Conservation (phyloP, 2,797 vertebrate genomes). For the Eutrigla gurnardus region DNA sequence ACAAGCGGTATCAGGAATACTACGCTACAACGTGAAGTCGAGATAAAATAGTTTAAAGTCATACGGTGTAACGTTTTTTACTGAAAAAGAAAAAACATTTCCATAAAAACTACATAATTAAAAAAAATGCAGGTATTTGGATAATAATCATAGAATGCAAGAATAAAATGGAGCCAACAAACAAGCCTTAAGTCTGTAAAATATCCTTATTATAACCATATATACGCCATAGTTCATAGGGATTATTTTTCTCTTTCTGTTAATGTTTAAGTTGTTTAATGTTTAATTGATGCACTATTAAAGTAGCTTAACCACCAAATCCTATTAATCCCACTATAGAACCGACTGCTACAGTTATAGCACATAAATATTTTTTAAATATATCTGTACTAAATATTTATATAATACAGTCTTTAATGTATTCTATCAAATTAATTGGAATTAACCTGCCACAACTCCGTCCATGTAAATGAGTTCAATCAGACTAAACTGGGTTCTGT, state of each 20-base stretch:
- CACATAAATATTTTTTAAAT: too few species aligned
- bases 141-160: neutral
- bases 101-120: neutral
- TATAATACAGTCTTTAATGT: neutral
- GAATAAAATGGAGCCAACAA: neutral
- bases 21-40: neutral
- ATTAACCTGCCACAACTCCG: neutral
- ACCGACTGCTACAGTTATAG: too few species aligned
- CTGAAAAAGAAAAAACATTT: neutral
- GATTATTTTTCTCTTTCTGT: too few species aligned
- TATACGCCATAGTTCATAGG: too few species aligned
- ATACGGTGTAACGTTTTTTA: neutral
- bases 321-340: neutral
- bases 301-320: neutral
- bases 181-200: neutral
- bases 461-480: conserved; percentile 16
- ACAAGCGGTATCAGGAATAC: neutral
- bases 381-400: neutral
- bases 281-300: neutral
- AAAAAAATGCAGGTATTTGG: neutral
- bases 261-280: too few species aligned
- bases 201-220: too few species aligned
- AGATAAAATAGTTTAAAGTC: neutral
- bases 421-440: neutral
- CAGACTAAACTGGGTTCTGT: conserved; percentile 19